phyloP scores from a whole-genome alignment of 2,797 vertebrate species.

The Psittacula derbiana region DNA sequence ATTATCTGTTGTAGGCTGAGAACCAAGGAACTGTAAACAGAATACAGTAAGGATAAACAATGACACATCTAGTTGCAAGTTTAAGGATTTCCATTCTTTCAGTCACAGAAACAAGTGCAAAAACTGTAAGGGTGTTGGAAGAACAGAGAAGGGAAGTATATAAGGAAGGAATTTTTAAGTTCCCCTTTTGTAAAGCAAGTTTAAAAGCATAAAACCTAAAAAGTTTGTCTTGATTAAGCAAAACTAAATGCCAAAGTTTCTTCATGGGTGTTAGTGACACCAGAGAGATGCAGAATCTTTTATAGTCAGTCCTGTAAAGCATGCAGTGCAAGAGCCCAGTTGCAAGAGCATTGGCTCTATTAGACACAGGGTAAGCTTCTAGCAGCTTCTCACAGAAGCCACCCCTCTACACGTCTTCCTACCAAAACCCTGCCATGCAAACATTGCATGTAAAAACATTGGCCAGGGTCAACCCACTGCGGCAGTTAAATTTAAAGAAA shows the following conservation, averaged over 20 bases:
- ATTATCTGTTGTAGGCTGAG: not conserved
- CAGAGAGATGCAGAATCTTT: not conserved
- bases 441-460: not conserved
- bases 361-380: not conserved
- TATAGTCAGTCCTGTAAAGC: not conserved
- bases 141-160: not conserved
- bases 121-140: not conserved
- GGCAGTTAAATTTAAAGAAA: not conserved
- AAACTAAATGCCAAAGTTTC: not conserved
- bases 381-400: not conserved
- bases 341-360: not conserved
- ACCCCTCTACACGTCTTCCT: not conserved
- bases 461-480: not conserved
- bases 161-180: not conserved
- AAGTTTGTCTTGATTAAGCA: not conserved
- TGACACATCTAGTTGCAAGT: not conserved
- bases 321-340: not conserved
- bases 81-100: not conserved
- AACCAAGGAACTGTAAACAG: not conserved
- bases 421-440: not conserved
- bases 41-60: not conserved
- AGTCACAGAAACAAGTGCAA: not conserved
- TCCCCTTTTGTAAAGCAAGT: not conserved
- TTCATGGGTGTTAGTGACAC: not conserved
- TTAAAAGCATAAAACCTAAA: not conserved